These are phyloP conservation scores for Nomada fabriciana DNA, from an alignment of 2,888 invertebrate genomes.

Conservation along the genomic window DNA sequence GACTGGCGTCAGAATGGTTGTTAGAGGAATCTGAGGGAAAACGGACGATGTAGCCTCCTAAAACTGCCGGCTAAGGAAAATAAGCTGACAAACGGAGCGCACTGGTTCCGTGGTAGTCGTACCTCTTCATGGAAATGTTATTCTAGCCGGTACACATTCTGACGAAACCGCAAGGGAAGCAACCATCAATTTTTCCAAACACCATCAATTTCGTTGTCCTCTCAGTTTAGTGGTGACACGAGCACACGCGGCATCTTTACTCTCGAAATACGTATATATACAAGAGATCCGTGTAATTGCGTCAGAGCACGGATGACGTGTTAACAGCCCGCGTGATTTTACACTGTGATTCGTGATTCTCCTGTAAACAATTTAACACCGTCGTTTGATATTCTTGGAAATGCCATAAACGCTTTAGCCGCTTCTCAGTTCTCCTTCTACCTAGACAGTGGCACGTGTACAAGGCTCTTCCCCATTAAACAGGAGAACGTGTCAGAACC, in stretches of 20 bases:
- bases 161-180: background rate
- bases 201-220: background rate
- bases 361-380: constrained; percentile 53
- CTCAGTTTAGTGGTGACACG: too few relatives aligned
- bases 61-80: constrained; percentile 12
- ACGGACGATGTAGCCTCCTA: background rate
- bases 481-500: background rate
- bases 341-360: constrained; percentile 25
- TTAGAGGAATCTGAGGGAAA: constrained; percentile 13
- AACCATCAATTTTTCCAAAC: background rate
- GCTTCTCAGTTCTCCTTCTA: constrained; percentile 47
- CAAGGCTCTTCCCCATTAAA: background rate
- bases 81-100: background rate
- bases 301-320: background rate
- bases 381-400: constrained; percentile 58
- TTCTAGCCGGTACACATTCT: background rate
- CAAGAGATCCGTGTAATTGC: background rate
- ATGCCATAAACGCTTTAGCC: constrained; percentile 34
- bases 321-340: constrained; percentile 15
- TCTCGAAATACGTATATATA: background rate
- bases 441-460: constrained; percentile 23
- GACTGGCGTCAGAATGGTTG: constrained; percentile 14
- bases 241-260: too few relatives aligned
- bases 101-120: background rate
- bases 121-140: background rate